Evolutionary conservation across 2,888 invertebrate species (phyloP).

Genomic region (Scaptomyza reducta): DNA sequence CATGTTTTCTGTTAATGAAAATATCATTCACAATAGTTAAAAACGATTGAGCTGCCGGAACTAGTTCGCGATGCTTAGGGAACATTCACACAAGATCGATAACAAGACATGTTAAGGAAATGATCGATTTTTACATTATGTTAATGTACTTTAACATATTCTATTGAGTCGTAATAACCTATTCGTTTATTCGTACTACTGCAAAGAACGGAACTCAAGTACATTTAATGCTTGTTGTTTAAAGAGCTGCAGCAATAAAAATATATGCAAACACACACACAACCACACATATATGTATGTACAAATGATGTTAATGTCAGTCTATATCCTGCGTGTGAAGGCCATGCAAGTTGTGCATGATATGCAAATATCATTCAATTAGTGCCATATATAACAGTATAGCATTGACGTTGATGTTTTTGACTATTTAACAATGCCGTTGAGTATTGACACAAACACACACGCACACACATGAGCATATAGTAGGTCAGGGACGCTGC

Average conservation of each 20-base stretch:
- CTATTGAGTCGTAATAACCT: not conserved
- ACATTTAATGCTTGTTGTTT: constrained; percentile 34
- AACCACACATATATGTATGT: too few species aligned
- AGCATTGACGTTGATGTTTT: constrained; percentile 35
- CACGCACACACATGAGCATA: constrained; percentile 2
- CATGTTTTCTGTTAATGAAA: not conserved
- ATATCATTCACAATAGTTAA: not conserved
- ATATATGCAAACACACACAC: constrained; percentile 12
- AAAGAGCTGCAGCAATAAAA: constrained; percentile 27
- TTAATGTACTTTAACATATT: too few species aligned
- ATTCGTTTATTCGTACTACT: not conserved
- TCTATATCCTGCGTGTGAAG: constrained; percentile 28
- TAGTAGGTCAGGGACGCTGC: constrained; percentile 61
- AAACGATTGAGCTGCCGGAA: not conserved
- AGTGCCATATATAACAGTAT: constrained; percentile 10
- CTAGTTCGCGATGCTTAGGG: not conserved
- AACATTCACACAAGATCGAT: too few species aligned
- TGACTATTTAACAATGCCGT: constrained; percentile 28
- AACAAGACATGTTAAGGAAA: not conserved
- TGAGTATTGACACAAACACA: constrained; percentile 20
- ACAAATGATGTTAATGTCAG: constrained; percentile 3
- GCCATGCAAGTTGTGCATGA: constrained; percentile 26
- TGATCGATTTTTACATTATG: not conserved
- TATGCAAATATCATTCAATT: constrained; percentile 64
- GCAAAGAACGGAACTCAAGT: not conserved